Conservation (phyloP, 2,113 vertebrate genomes). For the Brachyistius frenatus region DNA sequence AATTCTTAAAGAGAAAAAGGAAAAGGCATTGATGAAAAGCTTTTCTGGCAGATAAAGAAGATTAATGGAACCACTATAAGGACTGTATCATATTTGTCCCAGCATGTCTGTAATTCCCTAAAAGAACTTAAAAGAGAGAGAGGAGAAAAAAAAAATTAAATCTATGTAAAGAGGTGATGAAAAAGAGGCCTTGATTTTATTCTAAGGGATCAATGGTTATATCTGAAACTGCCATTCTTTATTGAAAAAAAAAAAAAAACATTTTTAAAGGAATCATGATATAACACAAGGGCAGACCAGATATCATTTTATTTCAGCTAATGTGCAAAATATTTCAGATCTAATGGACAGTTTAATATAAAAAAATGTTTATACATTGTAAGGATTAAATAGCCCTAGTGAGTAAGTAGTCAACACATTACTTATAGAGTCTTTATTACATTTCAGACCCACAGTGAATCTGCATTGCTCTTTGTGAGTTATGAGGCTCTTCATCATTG, state of each 20-base stretch:
- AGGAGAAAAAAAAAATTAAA: slow-evolving; percentile 78
- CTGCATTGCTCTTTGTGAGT: slow-evolving; percentile 73
- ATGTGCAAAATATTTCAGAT: slow-evolving; percentile 67
- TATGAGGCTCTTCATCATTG: slow-evolving; percentile 69
- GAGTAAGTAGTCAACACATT: slow-evolving; percentile 73
- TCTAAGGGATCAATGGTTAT: slow-evolving; percentile 84
- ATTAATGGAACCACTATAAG: slow-evolving; percentile 78
- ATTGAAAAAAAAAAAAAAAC: slow-evolving; percentile 70
- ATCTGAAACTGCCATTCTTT: slow-evolving; percentile 89
- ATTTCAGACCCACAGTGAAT: slow-evolving; percentile 68
- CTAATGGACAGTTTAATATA: slow-evolving; percentile 76
- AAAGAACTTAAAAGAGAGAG: slow-evolving; percentile 84
- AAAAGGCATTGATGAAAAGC: slow-evolving; percentile 77
- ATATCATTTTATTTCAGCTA: slow-evolving; percentile 80
- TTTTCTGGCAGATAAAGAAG: slow-evolving; percentile 80
- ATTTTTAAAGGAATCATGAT: slow-evolving; percentile 81
- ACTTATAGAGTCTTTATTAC: slow-evolving; percentile 76
- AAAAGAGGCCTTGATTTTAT: slow-evolving; percentile 89
- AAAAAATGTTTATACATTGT: slow-evolving; percentile 76
- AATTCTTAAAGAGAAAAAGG: slow-evolving; percentile 88
- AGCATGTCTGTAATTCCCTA: slow-evolving; percentile 96
- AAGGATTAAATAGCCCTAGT: slow-evolving; percentile 75
- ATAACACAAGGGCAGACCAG: slow-evolving; percentile 78
- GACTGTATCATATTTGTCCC: slow-evolving; percentile 88
- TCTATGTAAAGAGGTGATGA: slow-evolving; percentile 84